Conservation (phyloP, 1,140 invertebrate species). For the Conopomorpha cramerella region DNA sequence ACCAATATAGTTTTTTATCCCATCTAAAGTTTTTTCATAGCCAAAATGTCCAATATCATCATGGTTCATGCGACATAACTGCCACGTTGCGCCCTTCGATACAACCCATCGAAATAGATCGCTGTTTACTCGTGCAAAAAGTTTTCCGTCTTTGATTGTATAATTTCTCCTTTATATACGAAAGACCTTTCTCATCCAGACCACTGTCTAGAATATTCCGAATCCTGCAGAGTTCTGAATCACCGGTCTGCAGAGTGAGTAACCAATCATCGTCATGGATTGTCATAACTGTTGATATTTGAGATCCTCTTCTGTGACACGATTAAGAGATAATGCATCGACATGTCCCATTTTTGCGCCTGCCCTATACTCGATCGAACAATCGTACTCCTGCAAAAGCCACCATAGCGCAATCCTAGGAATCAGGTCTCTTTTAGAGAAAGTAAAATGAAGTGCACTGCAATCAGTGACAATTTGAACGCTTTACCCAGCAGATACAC, state of each 20-base stretch:
- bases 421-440: background rate
- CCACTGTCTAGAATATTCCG: slow-evolving; percentile 1
- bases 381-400: background rate
- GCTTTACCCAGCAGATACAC: background rate
- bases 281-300: background rate
- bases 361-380: background rate
- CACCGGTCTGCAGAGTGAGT: slow-evolving; percentile 1
- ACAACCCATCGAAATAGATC: slow-evolving; percentile 2
- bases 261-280: background rate
- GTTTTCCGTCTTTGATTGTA: background rate
- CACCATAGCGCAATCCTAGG: slow-evolving; percentile 1
- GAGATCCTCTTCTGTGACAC: background rate
- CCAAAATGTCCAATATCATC: slow-evolving; percentile 6
- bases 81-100: slow-evolving; percentile 3
- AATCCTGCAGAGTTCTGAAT: slow-evolving; percentile 1
- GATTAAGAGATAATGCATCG: background rate
- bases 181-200: background rate
- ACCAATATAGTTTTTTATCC: slow-evolving; percentile 8
- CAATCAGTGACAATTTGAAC: background rate
- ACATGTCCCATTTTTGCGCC: background rate
- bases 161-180: slow-evolving; percentile 1
- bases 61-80: slow-evolving; percentile 1
- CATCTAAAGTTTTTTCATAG: slow-evolving; percentile 5
- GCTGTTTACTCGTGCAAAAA: background rate
- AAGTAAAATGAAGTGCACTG: background rate